These are phyloP conservation scores for Microcebus lehilahytsara DNA, from an alignment of 2,113 vertebrate species.

Conservation along the genomic window DNA sequence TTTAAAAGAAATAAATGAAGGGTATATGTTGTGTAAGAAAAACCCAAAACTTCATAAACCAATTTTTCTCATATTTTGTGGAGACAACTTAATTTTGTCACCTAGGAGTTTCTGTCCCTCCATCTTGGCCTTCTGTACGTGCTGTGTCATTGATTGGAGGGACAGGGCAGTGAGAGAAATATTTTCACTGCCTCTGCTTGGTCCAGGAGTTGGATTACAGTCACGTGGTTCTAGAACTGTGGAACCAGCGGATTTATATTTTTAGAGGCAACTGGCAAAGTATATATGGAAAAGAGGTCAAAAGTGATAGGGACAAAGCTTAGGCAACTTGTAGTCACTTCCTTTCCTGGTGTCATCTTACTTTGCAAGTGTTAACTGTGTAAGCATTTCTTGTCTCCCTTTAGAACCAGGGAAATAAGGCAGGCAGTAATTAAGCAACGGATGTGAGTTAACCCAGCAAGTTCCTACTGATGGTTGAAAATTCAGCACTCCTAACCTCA, in stretches of 20 bases:
- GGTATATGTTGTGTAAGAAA: background rate
- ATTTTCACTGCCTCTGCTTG: conserved; percentile 42
- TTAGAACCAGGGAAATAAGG: background rate
- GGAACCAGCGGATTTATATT: conserved; percentile 51
- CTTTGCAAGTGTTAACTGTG: background rate
- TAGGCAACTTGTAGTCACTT: background rate
- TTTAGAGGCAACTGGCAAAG: conserved; percentile 67
- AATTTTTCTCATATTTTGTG: background rate
- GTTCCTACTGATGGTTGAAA: background rate
- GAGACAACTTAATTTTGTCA: background rate
- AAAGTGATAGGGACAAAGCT: background rate
- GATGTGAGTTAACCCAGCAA: background rate
- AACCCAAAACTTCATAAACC: background rate
- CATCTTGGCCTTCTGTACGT: background rate
- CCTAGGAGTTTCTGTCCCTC: background rate
- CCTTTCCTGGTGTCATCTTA: conserved; percentile 29
- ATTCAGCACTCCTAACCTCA: background rate
- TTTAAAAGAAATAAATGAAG: conserved; percentile 19
- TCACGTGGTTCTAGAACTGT: conserved; percentile 44
- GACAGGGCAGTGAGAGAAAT: background rate
- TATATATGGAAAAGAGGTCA: conserved; percentile 62
- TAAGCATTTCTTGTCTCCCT: background rate
- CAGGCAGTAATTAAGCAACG: background rate
- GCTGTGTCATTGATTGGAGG: conserved; percentile 4
- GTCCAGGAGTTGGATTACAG: conserved; percentile 56